These are phyloP conservation scores for Caenorhabditis plicata DNA, from an alignment of 2,888 invertebrate genomes.

Conservation along the genomic window DNA sequence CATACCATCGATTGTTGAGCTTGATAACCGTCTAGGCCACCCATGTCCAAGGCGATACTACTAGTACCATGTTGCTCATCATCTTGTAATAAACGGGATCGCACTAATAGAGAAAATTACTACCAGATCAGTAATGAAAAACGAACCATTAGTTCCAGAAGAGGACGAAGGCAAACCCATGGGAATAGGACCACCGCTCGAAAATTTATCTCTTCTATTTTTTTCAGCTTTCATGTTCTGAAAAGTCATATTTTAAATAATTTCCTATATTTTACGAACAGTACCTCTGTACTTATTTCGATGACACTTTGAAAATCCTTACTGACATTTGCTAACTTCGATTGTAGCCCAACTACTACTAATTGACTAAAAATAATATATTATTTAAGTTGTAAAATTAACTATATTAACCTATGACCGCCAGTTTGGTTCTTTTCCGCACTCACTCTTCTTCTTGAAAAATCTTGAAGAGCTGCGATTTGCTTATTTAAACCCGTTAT, in stretches of 20 bases:
- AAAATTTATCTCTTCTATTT: slow-evolving; percentile 84
- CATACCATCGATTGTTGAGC: slow-evolving; percentile 38
- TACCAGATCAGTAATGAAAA: not conserved
- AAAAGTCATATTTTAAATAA: slow-evolving; percentile 20
- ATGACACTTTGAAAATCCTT: slow-evolving; percentile 95
- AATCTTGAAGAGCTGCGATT: slow-evolving; percentile 78
- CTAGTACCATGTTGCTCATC: slow-evolving; percentile 69
- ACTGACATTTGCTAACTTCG: slow-evolving; percentile 92
- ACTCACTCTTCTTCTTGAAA: slow-evolving; percentile 32
- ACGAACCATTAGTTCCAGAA: slow-evolving; percentile 65
- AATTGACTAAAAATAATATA: too few species aligned
- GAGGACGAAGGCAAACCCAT: slow-evolving; percentile 67
- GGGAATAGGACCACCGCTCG: slow-evolving; percentile 46
- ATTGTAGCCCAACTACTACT: slow-evolving; percentile 81
- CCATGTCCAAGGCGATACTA: slow-evolving; percentile 84
- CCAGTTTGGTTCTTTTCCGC: slow-evolving; percentile 26
- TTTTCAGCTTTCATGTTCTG: slow-evolving; percentile 92
- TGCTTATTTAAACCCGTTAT: slow-evolving; percentile 91
- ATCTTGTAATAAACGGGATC: slow-evolving; percentile 69
- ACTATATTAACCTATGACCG: too few species aligned
- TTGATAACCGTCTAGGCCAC: slow-evolving; percentile 68
- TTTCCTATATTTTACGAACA: slow-evolving; percentile 6
- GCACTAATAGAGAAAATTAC: slow-evolving; percentile 66
- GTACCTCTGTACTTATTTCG: slow-evolving; percentile 89
- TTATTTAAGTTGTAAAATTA: too few species aligned